Base-by-base conservation (phyloP, 2,888 invertebrate species). In the Diarsia rubi region DNA sequence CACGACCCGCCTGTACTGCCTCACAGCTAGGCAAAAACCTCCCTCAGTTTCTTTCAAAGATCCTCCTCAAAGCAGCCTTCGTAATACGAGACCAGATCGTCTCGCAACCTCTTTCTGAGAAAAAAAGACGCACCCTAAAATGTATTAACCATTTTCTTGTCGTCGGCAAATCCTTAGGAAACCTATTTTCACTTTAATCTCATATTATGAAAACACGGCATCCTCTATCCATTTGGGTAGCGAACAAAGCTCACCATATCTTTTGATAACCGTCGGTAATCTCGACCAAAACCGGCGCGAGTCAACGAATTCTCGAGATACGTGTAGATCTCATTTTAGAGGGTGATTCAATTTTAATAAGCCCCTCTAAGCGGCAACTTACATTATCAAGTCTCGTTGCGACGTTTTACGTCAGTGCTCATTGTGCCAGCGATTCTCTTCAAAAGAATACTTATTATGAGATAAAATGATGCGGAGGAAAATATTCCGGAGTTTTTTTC, bases 291-390 rank as follows among this genome's bases (percentile, higher is more conserved):
- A 91, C 83, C 81, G 88, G 82, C 84, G 79, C 82, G 79, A 88
- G 86, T 88, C 86, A 78, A 85, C 86, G 85, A 90, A 88, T 88
- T 82, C 85, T 84, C 69, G 81, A 90, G 89, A 90, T 91, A 89
- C 89, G 90, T 88, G 87, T 86, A 86, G 81, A 88, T 89, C 88
- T 89, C 91, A 88, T 90, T 92, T 90, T 87, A 89, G 88, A 85
- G 90, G 91, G 90, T 88, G 87, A 92, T 92, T 90, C 89, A 92
- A 92, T 91, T 92, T 92, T 92, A 92, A 92, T 92, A 92, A 92
- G 92, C 90, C 82, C 73, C 87, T 90, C 87, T 88, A 90, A 91
- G 91, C 87, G 89, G 87, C 90, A 89, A 91, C 90, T 92, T 92
- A 92, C 91, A 92, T 92, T 89, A 91, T 90, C 90, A 92, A 93